Conservation (phyloP, 1,140 invertebrate genomes). For the Drosophila watanabei region DNA sequence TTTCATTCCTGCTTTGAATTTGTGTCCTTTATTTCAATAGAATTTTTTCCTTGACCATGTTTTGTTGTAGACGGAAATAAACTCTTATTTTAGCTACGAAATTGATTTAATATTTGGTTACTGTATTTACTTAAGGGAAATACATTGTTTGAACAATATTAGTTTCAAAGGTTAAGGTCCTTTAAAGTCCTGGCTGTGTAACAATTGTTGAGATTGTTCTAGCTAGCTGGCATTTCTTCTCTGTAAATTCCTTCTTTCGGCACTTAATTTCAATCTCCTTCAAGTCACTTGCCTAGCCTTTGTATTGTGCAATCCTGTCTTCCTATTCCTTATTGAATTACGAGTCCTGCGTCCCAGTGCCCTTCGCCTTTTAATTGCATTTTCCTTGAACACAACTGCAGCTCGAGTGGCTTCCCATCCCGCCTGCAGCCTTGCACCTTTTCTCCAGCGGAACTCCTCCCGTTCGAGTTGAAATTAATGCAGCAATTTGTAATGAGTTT, state of each 20-base stretch:
- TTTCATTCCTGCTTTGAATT: neutral
- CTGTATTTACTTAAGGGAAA: no score
- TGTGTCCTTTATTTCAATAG: slow-evolving; percentile 14
- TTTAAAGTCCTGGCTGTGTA: neutral
- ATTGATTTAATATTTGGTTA: neutral
- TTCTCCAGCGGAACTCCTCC: slow-evolving; percentile 20
- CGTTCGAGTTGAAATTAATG: slow-evolving; percentile 77
- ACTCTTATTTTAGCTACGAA: neutral
- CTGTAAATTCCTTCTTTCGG: slow-evolving; percentile 55
- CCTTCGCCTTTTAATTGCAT: slow-evolving; percentile 76
- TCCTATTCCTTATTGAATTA: slow-evolving; percentile 75
- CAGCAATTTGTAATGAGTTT: slow-evolving; percentile 84
- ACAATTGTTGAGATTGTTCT: neutral
- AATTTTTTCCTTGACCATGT: neutral
- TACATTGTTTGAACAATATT: no score
- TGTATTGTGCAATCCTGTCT: slow-evolving; percentile 59
- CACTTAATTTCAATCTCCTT: slow-evolving; percentile 66
- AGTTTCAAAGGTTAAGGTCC: neutral
- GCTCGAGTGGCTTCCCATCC: slow-evolving; percentile 46
- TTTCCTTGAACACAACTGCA: slow-evolving; percentile 68
- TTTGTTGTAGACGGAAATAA: slow-evolving; percentile 17
- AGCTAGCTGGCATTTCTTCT: neutral
- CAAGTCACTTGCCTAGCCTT: slow-evolving; percentile 55
- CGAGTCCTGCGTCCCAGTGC: slow-evolving; percentile 31
- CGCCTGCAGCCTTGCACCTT: slow-evolving; percentile 14